A percentile compares a stretch with the other conserved stretches of the same genome.
Conservation (phyloP, 2,113 vertebrate genomes). For the Rhea americana region DNA sequence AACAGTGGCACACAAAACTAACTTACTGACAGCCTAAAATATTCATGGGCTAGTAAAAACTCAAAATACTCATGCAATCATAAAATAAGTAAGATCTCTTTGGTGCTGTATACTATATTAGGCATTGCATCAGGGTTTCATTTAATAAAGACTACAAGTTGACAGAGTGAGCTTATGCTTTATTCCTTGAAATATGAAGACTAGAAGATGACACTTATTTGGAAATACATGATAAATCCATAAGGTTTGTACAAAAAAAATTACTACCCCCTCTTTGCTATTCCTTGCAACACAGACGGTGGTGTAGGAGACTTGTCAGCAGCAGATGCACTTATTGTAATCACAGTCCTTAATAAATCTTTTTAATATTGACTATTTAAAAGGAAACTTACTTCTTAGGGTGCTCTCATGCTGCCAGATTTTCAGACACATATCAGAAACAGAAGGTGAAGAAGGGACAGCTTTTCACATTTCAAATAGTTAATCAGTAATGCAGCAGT, state of each 20-base stretch:
- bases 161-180: slow-evolving; percentile 16
- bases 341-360: slow-evolving; percentile 69
- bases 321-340: slow-evolving; percentile 72
- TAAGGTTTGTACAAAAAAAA: slow-evolving; percentile 56
- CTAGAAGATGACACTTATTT: slow-evolving; percentile 63
- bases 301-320: slow-evolving; percentile 71
- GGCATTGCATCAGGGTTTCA: neutral
- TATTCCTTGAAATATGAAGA: neutral
- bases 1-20: neutral
- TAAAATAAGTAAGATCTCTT: neutral
- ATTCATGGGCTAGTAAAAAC: neutral
- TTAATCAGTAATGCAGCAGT: neutral
- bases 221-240: slow-evolving; percentile 64
- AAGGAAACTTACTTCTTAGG: slow-evolving; percentile 60
- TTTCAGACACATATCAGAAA: slow-evolving; percentile 29
- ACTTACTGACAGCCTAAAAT: neutral
- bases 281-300: slow-evolving; percentile 63
- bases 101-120: neutral
- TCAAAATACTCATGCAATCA: neutral
- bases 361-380: slow-evolving; percentile 68
- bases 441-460: slow-evolving; percentile 36
- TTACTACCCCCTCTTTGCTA: slow-evolving; percentile 56
- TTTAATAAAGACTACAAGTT: neutral
- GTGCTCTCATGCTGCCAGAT: slow-evolving; percentile 51
- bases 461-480: neutral